Percentiles rank a stretch among this genome's conserved stretches.
phyloP scores from a whole-genome alignment of 2,888 invertebrate species.

The Stegana nigrithorax region DNA sequence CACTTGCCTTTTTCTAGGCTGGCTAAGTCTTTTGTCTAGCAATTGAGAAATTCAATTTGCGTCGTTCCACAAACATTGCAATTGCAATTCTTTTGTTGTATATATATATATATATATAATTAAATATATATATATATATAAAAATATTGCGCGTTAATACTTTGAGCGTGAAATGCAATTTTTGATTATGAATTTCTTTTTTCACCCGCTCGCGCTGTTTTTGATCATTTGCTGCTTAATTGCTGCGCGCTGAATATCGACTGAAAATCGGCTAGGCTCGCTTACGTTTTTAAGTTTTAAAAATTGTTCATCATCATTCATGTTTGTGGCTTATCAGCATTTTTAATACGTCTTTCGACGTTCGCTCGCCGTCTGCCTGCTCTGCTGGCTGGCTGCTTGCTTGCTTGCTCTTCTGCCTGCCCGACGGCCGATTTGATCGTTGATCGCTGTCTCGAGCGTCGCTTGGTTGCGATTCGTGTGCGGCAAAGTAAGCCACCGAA shows the following conservation, averaged over 20 bases:
- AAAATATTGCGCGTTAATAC: too few relatives aligned
- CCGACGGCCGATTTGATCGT: not conserved
- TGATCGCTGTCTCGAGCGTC: too few relatives aligned
- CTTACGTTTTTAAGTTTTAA: conserved; percentile 2
- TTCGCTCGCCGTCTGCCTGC: not conserved
- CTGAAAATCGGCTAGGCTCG: conserved; percentile 1
- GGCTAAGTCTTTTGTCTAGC: too few relatives aligned
- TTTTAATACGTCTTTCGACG: not conserved
- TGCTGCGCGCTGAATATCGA: conserved; percentile 5
- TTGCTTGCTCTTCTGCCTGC: not conserved
- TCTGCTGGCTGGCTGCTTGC: not conserved
- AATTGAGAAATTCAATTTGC: too few relatives aligned
- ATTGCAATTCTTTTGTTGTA: too few relatives aligned
- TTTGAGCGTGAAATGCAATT: too few relatives aligned
- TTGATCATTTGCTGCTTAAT: too few relatives aligned
- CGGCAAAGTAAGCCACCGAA: not conserved
- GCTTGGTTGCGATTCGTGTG: too few relatives aligned
- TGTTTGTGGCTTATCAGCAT: conserved; percentile 1
- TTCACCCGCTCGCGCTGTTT: too few relatives aligned
- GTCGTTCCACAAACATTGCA: conserved; percentile 11
- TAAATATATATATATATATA: too few relatives aligned
- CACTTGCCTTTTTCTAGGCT: not conserved
- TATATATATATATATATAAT: too few relatives aligned
- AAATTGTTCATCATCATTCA: not conserved
- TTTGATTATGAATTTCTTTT: too few relatives aligned